A percentile compares a stretch with the other conserved stretches of the same genome.
These are phyloP conservation scores for Trissolcus basalis DNA, from an alignment of 1,140 invertebrate genomes.

Conservation along the genomic window DNA sequence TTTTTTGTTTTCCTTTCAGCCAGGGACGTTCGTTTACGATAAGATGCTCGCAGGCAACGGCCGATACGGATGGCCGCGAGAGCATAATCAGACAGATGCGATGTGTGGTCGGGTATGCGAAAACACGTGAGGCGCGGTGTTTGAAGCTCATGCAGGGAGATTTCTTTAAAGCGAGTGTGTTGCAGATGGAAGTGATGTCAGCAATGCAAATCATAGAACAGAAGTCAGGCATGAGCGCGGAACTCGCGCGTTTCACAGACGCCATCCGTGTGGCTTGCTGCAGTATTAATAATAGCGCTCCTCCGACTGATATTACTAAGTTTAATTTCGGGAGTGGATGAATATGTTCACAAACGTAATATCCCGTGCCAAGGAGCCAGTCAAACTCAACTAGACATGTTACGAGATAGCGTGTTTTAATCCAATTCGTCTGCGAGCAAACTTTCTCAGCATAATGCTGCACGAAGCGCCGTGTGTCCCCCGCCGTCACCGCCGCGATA, in stretches of 20 bases:
- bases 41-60: conserved; percentile 1
- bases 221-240: conserved; percentile 45
- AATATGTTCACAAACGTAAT: conserved; percentile 58
- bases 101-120: not conserved
- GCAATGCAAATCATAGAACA: conserved; percentile 49
- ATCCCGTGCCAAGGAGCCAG: conserved; percentile 35
- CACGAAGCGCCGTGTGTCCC: conserved; percentile 38
- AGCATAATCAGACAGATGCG: conserved; percentile 18
- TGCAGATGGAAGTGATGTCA: conserved; percentile 47
- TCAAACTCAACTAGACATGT: conserved; percentile 48
- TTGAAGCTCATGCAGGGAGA: conserved; percentile 40
- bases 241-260: conserved; percentile 48
- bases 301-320: conserved; percentile 58
- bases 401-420: conserved; percentile 55
- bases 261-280: conserved; percentile 52
- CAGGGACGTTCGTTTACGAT: too few relatives aligned
- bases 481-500: conserved; percentile 38
- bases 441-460: conserved; percentile 52
- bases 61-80: conserved; percentile 23
- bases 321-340: conserved; percentile 60
- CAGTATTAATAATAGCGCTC: conserved; percentile 56
- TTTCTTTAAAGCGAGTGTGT: conserved; percentile 29
- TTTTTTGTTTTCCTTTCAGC: too few relatives aligned
- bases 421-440: conserved; percentile 54
- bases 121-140: conserved; percentile 5